Conservation (phyloP, 2,888 invertebrate species). For the Thalpophila matura region DNA sequence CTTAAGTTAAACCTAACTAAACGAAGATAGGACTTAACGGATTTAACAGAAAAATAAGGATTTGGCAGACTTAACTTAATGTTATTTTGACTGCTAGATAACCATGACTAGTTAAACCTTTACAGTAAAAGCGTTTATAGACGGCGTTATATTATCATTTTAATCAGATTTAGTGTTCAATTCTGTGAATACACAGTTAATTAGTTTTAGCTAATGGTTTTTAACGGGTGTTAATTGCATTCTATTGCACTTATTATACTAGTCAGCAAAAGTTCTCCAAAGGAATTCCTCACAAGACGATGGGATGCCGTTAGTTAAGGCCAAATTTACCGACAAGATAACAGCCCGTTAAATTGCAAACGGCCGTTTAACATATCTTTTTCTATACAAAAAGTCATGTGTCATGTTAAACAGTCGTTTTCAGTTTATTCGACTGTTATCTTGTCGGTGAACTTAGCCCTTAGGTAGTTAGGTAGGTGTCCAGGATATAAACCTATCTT, state of each 20-base stretch:
- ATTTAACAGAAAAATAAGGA: background rate
- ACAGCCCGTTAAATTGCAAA: too few relatives aligned
- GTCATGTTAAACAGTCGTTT: too few relatives aligned
- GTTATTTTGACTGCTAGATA: background rate
- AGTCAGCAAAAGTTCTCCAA: conserved; percentile 9
- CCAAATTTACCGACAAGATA: too few relatives aligned
- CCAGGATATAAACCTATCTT: too few relatives aligned
- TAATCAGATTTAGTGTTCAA: background rate
- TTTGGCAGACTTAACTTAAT: background rate
- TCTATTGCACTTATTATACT: too few relatives aligned
- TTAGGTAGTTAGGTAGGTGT: too few relatives aligned
- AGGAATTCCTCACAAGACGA: background rate
- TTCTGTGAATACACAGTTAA: conserved; percentile 7
- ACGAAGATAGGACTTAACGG: background rate
- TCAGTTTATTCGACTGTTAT: too few relatives aligned
- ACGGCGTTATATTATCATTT: background rate
- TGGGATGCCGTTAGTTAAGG: conserved; percentile 5
- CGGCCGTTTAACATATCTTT: too few relatives aligned
- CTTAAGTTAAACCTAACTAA: background rate
- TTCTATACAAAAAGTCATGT: too few relatives aligned
- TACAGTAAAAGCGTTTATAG: background rate
- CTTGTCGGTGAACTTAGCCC: too few relatives aligned
- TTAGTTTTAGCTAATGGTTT: background rate
- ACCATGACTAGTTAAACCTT: conserved; percentile 12
- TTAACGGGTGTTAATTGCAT: background rate